Evolutionary conservation across 2,888 invertebrate genomes (phyloP).

Genomic region (Cosmorhoe ocellata): DNA sequence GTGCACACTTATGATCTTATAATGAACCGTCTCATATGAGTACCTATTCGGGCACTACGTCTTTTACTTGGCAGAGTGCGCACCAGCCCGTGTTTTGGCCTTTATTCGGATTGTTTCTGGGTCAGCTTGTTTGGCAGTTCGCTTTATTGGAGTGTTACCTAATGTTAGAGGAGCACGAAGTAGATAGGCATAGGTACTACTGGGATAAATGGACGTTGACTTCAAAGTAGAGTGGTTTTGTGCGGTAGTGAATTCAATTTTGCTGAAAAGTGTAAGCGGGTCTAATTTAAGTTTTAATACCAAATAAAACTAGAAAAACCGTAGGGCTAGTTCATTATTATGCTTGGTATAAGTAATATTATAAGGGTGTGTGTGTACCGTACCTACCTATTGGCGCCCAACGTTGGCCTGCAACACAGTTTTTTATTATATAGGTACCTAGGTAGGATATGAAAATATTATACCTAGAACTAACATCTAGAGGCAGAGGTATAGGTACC

Average conservation of each 20-base stretch:
- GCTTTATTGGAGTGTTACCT: constrained; percentile 26
- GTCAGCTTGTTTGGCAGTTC: constrained; percentile 25
- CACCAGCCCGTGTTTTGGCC: constrained; percentile 18
- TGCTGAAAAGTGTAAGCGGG: neutral
- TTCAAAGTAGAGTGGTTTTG: neutral
- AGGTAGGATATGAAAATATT: too few species aligned
- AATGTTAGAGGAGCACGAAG: constrained; percentile 6
- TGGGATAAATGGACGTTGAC: constrained; percentile 5
- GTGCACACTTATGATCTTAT: constrained; percentile 6
- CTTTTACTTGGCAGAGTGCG: constrained; percentile 21
- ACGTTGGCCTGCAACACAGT: constrained; percentile 6
- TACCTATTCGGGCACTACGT: neutral
- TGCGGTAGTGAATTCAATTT: constrained; percentile 1
- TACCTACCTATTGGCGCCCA: constrained; percentile 4
- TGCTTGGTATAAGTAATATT: too few species aligned
- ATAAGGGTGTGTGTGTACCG: too few species aligned
- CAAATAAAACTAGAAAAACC: too few species aligned
- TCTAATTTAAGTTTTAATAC: too few species aligned
- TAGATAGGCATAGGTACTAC: constrained; percentile 3
- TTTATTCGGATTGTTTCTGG: constrained; percentile 27
- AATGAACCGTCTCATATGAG: constrained; percentile 6
- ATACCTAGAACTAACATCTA: too few species aligned
- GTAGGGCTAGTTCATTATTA: too few species aligned
- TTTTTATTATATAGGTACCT: too few species aligned
- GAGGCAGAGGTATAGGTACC: too few species aligned